phyloP scores from a whole-genome alignment of 2,888 invertebrate species.

The Aleiodes testaceus region DNA sequence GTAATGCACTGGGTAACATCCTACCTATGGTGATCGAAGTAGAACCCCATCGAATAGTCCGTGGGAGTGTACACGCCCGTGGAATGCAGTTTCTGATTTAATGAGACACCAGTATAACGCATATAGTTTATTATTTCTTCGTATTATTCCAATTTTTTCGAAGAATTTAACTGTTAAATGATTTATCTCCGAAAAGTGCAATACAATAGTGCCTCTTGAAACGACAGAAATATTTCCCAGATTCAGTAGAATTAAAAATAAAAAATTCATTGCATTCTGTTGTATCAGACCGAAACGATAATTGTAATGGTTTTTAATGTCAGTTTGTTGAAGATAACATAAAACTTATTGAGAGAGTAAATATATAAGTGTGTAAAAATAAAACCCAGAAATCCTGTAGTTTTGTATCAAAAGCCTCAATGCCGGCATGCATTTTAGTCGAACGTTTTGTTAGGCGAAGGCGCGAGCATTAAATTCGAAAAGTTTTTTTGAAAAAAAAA shows the following conservation, averaged over 20 bases:
- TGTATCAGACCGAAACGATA: constrained; percentile 36
- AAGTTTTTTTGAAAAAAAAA: background rate
- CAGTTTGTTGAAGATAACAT: constrained; percentile 47
- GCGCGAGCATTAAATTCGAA: constrained; percentile 63
- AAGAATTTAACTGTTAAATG: constrained; percentile 22
- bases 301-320: constrained; percentile 55
- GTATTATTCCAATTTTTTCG: constrained; percentile 36
- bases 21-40: constrained; percentile 70
- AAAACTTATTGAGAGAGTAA: constrained; percentile 36
- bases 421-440: constrained; percentile 47
- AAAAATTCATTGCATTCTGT: too few relatives aligned
- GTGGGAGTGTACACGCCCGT: constrained; percentile 73
- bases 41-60: constrained; percentile 71
- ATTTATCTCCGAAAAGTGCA: constrained; percentile 6
- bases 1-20: constrained; percentile 65
- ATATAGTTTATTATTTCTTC: constrained; percentile 21
- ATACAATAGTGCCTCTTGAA: background rate
- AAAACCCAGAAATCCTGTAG: constrained; percentile 33
- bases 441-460: constrained; percentile 43
- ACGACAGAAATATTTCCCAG: background rate
- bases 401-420: constrained; percentile 52
- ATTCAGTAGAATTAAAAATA: too few relatives aligned
- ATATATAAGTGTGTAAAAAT: constrained; percentile 42
- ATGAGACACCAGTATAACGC: constrained; percentile 56
- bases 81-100: constrained; percentile 73